Conservation (phyloP, 30 jellyfish, hydroid and myxozoan species). For the Turritopsis rubra region DNA sequence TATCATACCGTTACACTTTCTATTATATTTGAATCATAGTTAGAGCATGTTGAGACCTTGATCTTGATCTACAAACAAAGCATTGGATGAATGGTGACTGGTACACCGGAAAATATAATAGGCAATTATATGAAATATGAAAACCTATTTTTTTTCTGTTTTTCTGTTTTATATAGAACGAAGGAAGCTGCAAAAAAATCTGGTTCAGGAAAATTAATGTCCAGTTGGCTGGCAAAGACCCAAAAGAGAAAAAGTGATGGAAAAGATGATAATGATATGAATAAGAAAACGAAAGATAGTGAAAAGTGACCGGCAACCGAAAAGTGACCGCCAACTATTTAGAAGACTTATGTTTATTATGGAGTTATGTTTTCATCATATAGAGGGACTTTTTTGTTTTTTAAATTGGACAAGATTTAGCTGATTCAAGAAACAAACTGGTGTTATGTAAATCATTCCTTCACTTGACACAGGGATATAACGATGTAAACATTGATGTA, state of each 20-base stretch:
- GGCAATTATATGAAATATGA: no score
- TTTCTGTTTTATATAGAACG: not conserved
- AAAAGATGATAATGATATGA: not conserved
- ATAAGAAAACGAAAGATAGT: not conserved
- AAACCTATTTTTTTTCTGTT: not conserved
- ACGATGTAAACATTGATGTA: no score
- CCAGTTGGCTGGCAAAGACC: constrained; percentile 29
- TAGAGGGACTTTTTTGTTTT: not conserved
- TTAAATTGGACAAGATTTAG: not conserved
- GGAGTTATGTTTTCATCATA: not conserved
- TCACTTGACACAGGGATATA: no score
- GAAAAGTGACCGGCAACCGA: not conserved
- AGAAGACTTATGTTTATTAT: not conserved
- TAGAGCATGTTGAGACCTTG: no score
- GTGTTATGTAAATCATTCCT: no score
- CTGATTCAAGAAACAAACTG: no score
- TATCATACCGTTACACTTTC: not conserved
- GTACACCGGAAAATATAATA: no score
- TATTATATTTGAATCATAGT: no score
- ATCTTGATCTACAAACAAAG: no score
- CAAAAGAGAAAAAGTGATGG: not conserved
- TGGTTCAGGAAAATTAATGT: constrained; percentile 41
- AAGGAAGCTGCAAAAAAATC: constrained; percentile 10
- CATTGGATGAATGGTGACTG: no score
- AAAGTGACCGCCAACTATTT: not conserved